Evolutionary conservation across 64 coral and sea anemone genomes (phyloP).

Genomic region (Hydrozoanthus tunicans): DNA sequence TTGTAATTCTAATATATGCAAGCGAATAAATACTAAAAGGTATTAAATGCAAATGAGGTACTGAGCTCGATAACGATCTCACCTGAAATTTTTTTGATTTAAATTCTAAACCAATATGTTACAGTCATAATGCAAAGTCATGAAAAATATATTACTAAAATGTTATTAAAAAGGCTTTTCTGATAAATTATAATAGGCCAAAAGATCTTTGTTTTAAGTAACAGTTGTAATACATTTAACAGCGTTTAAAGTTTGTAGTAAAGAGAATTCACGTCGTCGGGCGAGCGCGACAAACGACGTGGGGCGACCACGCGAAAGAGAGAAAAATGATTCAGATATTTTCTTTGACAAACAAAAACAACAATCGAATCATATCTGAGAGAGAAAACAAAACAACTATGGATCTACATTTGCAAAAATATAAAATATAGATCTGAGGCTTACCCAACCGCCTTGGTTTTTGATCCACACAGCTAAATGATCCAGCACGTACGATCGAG

Average conservation of each 20-base stretch:
- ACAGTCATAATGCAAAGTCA: not conserved
- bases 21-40: not conserved
- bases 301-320: not conserved
- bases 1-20: constrained; percentile 26
- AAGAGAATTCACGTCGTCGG: not conserved
- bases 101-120: too few relatives aligned
- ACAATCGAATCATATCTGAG: not conserved
- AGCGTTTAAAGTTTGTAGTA: not conserved
- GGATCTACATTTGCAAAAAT: not conserved
- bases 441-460: constrained; percentile 96
- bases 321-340: not conserved
- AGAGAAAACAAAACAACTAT: not conserved
- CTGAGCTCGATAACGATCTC: not conserved
- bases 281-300: not conserved
- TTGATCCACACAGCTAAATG: constrained; percentile 92
- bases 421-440: not conserved
- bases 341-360: constrained; percentile 28
- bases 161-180: not conserved
- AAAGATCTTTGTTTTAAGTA: not conserved
- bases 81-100: not conserved
- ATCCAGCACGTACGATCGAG: constrained; percentile 78
- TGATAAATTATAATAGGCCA: not conserved
- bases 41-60: constrained; percentile 6
- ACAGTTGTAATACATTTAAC: not conserved
- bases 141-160: not conserved